Evolutionary conservation across 2,888 invertebrate genomes (phyloP).

Genomic region (Neuroscelio doddi): DNA sequence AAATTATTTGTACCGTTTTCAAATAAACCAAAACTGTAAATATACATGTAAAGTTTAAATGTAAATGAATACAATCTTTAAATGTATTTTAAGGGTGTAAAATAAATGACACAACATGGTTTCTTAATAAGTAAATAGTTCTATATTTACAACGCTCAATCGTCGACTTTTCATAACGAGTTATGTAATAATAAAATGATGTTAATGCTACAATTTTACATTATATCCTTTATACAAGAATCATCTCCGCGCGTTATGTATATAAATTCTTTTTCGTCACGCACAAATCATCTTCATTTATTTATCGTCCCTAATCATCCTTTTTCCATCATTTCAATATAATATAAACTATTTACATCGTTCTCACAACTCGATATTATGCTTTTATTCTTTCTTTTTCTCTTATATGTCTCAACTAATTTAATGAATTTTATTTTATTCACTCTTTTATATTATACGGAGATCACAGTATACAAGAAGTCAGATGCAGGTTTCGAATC

Average conservation of each 20-base stretch:
- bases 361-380: constrained; percentile 11
- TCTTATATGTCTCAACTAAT: constrained; percentile 46
- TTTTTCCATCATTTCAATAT: constrained; percentile 8
- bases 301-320: constrained; percentile 17
- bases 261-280: constrained; percentile 19
- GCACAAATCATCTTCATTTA: constrained; percentile 19
- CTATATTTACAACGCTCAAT: constrained; percentile 70
- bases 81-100: too few relatives aligned
- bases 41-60: too few relatives aligned
- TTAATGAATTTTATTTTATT: constrained; percentile 57
- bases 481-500: constrained; percentile 68
- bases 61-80: too few relatives aligned
- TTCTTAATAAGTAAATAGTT: constrained; percentile 58
- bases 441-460: constrained; percentile 65
- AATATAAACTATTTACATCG: constrained; percentile 62
- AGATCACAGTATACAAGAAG: constrained; percentile 73
- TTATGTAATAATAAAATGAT: constrained; percentile 68
- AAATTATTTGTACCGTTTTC: too few relatives aligned
- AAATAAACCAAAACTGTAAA: too few relatives aligned
- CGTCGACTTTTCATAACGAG: constrained; percentile 66
- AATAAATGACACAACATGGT: constrained; percentile 1
- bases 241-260: constrained; percentile 12
- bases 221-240: constrained; percentile 60
- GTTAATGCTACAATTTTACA: constrained; percentile 69
- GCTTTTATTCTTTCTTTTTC: constrained; percentile 29